Evolutionary conservation across 2,113 vertebrate species (phyloP).

Genomic region (Muntiacus muntjak): DNA sequence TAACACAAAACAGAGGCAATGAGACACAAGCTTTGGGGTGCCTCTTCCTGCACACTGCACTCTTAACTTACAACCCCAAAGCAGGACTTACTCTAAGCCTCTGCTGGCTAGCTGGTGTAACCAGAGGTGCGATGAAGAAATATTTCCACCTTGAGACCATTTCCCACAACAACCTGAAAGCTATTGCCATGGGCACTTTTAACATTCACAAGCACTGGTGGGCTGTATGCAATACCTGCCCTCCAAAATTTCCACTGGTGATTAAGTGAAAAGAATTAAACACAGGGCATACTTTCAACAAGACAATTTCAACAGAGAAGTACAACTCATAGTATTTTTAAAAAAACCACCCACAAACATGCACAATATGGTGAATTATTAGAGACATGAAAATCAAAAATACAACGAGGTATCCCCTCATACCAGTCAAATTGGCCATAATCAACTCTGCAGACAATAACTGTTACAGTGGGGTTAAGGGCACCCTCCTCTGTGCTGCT

Average conservation of each 20-base stretch:
- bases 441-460: not conserved
- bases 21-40: not conserved
- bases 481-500: not conserved
- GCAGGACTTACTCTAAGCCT: not conserved
- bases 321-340: not conserved
- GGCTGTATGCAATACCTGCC: not conserved
- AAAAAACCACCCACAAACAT: no score
- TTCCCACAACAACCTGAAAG: not conserved
- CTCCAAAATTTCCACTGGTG: not conserved
- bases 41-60: not conserved
- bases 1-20: not conserved
- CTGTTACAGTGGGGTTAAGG: not conserved
- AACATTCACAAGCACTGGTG: not conserved
- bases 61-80: not conserved
- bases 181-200: not conserved
- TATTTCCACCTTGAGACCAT: not conserved
- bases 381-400: no score
- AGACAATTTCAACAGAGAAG: not conserved
- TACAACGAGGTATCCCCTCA: no score
- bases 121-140: not conserved
- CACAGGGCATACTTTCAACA: not conserved
- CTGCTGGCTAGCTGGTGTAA: not conserved
- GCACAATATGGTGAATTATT: no score
- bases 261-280: not conserved
- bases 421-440: not conserved